Evolutionary conservation across 2,113 vertebrate genomes (phyloP), one percentile per base, ranked within the genome.

Genomic region (Neomonachus schauinslandi): DNA sequence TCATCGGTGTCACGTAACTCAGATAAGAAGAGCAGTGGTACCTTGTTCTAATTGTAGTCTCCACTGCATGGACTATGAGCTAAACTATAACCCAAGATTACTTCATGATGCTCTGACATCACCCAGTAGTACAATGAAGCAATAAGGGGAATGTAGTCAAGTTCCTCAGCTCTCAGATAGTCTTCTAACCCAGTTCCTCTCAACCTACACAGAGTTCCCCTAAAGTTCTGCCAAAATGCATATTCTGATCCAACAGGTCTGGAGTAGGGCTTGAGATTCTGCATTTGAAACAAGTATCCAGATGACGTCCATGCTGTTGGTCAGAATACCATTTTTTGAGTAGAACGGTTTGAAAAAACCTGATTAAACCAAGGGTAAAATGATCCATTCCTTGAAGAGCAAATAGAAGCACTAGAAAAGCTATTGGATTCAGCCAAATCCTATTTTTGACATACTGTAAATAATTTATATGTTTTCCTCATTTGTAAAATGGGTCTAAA

Each of bases 381-480:
- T 71, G 49, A 87, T 18, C 49, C 8, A 57, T 61, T 96, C 28
- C 42, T 88, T 33, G 31, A 93, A 51, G 22, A 90, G 55, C 31
- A 92, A 89, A 22, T 4, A 93, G 11, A 16, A 28, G 11, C 49
- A 33, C 26, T 59, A 46, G 83, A 49, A 79, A 91, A 86, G 8
- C 10, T 77, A 3, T 15, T 89, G 21, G 42, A 89, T 89, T 96
- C 53, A 8, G 46, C 49, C 22, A 79, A 85, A 74, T 53, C 49
- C 36, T 97, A 63, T 71, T 88, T 95, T 89, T 82, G 24, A 33
- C 42, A 51, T 69, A 19, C 26, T 80, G 96, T 98, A 98, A 98
- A 98, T 98, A 97, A 98, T 98, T 96, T 81, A 98, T 95, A 97
- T 97, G 87, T 97, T 98, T 98, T 98, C 95, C 95, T 98, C 98